phyloP scores from a whole-genome alignment of 2,113 vertebrate species.

The Turdus rufiventris region DNA sequence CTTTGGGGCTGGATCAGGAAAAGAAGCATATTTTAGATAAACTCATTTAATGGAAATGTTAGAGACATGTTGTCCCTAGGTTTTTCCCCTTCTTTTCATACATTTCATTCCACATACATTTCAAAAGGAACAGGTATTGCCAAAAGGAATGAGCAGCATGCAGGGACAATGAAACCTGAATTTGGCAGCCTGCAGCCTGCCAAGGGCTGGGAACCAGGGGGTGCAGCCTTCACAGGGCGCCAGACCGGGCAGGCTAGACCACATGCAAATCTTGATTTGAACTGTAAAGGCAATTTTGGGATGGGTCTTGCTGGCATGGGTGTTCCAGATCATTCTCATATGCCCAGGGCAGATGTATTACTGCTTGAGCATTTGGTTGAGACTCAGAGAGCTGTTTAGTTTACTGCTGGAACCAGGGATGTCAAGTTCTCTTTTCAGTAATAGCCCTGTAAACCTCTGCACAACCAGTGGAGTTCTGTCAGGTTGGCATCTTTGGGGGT shows the following conservation, averaged over 20 bases:
- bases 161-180: background rate
- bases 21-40: background rate
- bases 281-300: background rate
- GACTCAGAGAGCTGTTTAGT: background rate
- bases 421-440: background rate
- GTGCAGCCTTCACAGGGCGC: background rate
- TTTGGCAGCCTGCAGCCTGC: background rate
- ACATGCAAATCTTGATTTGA: background rate
- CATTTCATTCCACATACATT: background rate
- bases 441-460: background rate
- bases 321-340: background rate
- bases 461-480: background rate
- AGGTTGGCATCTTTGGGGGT: rapidly evolving
- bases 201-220: background rate
- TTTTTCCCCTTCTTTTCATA: slow-evolving; percentile 27
- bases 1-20: background rate
- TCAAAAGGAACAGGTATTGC: background rate
- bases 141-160: background rate
- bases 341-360: background rate
- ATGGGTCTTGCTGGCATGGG: background rate
- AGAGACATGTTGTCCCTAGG: background rate
- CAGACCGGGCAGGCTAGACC: background rate
- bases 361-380: background rate
- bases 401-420: background rate
- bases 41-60: background rate